phyloP scores from a whole-genome alignment of 2,113 vertebrate species.

The Lethenteron camtschaticum region DNA sequence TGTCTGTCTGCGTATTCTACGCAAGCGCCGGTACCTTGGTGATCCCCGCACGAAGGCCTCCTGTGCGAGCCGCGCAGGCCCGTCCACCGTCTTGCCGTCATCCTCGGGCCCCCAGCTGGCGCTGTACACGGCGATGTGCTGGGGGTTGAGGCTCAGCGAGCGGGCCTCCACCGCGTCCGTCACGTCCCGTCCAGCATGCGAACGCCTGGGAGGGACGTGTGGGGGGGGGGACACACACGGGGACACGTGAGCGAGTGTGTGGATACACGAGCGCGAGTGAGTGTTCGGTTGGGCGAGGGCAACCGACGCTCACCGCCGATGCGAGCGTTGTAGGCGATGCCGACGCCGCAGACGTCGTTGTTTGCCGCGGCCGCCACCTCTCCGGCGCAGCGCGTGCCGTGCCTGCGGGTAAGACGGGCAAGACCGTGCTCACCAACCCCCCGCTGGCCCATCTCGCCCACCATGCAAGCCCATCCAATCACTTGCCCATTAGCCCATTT shows the following conservation, averaged over 20 bases:
- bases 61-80: slow-evolving; percentile 70
- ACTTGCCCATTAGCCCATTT: no score
- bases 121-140: slow-evolving; percentile 75
- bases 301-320: slow-evolving; percentile 49
- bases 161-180: slow-evolving; percentile 84
- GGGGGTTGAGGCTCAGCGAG: slow-evolving; percentile 67
- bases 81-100: slow-evolving; percentile 79
- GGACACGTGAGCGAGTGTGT: not conserved
- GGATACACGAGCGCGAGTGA: not conserved
- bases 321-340: slow-evolving; percentile 65
- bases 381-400: slow-evolving; percentile 74
- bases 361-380: slow-evolving; percentile 71
- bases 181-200: slow-evolving; percentile 97
- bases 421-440: no score
- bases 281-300: not conserved
- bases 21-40: slow-evolving; percentile 37
- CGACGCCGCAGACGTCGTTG: slow-evolving; percentile 72
- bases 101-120: slow-evolving; percentile 91
- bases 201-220: slow-evolving; percentile 35
- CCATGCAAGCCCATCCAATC: no score
- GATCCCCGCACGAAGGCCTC: slow-evolving; percentile 69
- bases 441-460: no score
- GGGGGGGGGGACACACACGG: not conserved
- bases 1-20: no score
- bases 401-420: slow-evolving; percentile 23